Evolutionary conservation across 2,888 invertebrate species (phyloP).

Genomic region (Alcis repandata): DNA sequence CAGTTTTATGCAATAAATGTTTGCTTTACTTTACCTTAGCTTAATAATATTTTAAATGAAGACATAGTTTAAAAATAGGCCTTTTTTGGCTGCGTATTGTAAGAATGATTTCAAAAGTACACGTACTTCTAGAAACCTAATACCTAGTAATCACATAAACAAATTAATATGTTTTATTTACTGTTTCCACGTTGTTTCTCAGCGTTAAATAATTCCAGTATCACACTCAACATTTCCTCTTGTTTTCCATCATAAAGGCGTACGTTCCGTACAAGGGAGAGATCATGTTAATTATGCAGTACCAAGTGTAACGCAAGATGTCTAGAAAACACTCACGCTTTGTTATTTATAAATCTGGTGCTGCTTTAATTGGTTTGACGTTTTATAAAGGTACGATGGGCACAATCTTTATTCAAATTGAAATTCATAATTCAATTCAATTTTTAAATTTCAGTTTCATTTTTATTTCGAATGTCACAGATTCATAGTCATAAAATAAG

Average conservation of each 20-base stretch:
- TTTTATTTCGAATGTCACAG: no score
- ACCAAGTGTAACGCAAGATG: slow-evolving; percentile 12
- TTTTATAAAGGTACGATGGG: not conserved
- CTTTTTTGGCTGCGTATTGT: no score
- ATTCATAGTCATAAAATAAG: no score
- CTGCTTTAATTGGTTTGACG: not conserved
- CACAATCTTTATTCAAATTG: no score
- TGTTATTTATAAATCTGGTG: not conserved
- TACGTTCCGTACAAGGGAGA: slow-evolving; percentile 1
- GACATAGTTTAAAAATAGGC: no score
- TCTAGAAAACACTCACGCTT: slow-evolving; percentile 9
- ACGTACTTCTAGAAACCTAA: not conserved
- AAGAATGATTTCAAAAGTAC: not conserved
- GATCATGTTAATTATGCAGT: slow-evolving; percentile 20
- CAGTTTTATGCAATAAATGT: no score
- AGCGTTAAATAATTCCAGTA: slow-evolving; percentile 13
- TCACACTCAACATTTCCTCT: slow-evolving; percentile 13
- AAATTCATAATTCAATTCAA: no score
- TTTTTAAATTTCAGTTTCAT: no score
- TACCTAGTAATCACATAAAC: not conserved
- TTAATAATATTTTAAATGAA: no score
- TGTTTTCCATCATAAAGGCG: slow-evolving; percentile 24
- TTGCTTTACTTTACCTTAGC: no score
- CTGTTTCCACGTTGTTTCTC: not conserved
- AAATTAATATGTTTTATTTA: slow-evolving; percentile 1